Evolutionary conservation across 30 jellyfish, hydroid and myxozoan genomes (phyloP).

Genomic region (Aurelia aurita complex sp. Pacific): DNA sequence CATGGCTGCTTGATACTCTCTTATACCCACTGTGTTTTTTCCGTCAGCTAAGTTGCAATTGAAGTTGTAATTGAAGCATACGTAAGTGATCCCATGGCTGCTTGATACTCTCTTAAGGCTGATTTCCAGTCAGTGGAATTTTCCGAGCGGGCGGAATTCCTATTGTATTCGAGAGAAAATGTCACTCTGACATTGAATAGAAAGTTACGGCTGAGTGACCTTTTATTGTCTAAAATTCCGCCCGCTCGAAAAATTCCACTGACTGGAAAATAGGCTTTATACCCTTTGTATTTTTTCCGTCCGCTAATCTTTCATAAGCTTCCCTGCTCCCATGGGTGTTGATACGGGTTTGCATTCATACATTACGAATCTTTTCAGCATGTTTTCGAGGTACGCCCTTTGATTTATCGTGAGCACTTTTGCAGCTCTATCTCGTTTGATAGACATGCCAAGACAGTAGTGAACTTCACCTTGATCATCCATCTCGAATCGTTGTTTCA

Average conservation of each 20-base stretch:
- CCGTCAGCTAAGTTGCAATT: background rate
- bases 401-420: conserved; percentile 33
- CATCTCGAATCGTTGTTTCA: conserved; percentile 11
- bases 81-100: conserved; percentile 16
- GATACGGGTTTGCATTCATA: conserved; percentile 38
- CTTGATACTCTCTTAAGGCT: conserved; percentile 16
- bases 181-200: no score
- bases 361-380: conserved; percentile 61
- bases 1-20: background rate
- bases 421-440: background rate
- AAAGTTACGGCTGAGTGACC: no score
- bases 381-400: conserved; percentile 17
- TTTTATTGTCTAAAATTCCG: no score
- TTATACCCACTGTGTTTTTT: background rate
- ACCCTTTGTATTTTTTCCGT: conserved; percentile 18
- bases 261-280: no score
- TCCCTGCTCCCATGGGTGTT: background rate
- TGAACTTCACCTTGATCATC: conserved; percentile 54
- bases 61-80: conserved; percentile 38
- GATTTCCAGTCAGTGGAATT: no score
- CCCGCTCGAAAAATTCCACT: no score
- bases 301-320: conserved; percentile 5
- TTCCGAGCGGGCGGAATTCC: no score
- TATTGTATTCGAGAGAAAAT: no score
- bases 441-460: background rate